Percentiles rank a stretch among this genome's conserved stretches.
Conservation (phyloP, 2,113 vertebrate genomes). For the Choloepus hoffmanni region DNA sequence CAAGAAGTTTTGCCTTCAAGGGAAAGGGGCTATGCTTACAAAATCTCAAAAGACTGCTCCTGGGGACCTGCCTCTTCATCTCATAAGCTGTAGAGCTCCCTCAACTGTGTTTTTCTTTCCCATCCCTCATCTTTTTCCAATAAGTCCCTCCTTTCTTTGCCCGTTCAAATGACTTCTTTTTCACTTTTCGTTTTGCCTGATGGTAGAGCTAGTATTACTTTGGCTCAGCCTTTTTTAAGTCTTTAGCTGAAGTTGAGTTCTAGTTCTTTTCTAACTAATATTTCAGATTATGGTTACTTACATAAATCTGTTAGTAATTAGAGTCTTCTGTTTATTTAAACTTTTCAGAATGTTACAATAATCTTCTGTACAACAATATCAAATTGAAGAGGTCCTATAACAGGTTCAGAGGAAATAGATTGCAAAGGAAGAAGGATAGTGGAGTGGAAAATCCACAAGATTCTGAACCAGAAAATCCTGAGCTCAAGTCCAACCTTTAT, state of each 20-base stretch:
- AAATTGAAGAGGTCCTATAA: not conserved
- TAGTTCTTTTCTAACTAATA: not conserved
- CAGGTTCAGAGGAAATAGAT: not conserved
- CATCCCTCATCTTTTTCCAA: not conserved
- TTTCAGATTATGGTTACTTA: slow-evolving; percentile 17
- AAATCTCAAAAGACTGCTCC: not conserved
- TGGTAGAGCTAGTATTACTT: no score
- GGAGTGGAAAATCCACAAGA: not conserved
- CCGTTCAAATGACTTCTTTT: not conserved
- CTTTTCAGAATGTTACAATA: not conserved
- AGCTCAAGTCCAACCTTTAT: not conserved
- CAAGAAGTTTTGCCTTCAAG: not conserved
- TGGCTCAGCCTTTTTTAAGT: not conserved
- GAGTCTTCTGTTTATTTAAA: not conserved
- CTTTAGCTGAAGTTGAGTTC: not conserved
- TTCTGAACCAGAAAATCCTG: not conserved
- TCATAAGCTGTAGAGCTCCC: no score
- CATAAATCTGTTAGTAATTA: not conserved
- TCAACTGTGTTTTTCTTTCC: not conserved
- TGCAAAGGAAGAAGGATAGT: not conserved
- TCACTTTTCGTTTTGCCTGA: not conserved
- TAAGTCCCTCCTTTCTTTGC: not conserved
- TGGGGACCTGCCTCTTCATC: not conserved
- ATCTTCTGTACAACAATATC: not conserved
- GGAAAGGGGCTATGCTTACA: not conserved